Evolutionary conservation across 2,888 invertebrate genomes (phyloP), one percentile per base, ranked within the genome.

Genomic region (Netelia virgata): DNA sequence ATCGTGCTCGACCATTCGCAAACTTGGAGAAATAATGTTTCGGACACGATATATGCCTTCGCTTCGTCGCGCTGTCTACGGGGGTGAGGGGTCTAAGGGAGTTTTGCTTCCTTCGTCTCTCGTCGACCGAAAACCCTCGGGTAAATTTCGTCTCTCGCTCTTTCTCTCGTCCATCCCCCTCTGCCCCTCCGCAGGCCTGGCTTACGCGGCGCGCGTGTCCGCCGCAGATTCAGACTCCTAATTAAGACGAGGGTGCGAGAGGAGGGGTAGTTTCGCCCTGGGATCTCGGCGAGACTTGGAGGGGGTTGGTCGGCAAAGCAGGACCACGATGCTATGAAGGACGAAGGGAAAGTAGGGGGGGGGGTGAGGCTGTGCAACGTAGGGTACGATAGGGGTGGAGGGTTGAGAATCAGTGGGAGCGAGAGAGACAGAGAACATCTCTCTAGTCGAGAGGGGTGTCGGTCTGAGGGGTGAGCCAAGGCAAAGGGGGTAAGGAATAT

Each of bases 221-320:
- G 96, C 96, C 96, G 95, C 96, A 96, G 96, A 96, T 96, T 96
- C 96, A 96, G 96, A 96, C 96, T 96, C 96, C 96, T 96, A 96
- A 96, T 96, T 96, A 96, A 96, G 96, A 96, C 96, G 95, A 95
- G 95, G 96, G 95, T 95, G 94, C 92, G 92, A 93, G 92, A 87
- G 87, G 36, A 18, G 88, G 90, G 88, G 89, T 89, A 91, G 91
- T 90, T 91, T 90, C 88, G 87, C 88, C 87, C 90, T 86, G 91
- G 91, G 89, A 90, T 90, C 89, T 91, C 90, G 53, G 78, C 28
- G 74, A 61, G 72, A 50, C 72, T 63, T 61, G 74, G 77, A 80
- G 79, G 66, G 28, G 77, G 64, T 68, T 61, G 82, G 77, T 73
- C 73, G 77, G 86, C 70, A 78, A 61, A 77, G 76, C 69, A 57